Evolutionary conservation across 2,888 invertebrate species (phyloP).

Genomic region (Caradrina clavipalpis): DNA sequence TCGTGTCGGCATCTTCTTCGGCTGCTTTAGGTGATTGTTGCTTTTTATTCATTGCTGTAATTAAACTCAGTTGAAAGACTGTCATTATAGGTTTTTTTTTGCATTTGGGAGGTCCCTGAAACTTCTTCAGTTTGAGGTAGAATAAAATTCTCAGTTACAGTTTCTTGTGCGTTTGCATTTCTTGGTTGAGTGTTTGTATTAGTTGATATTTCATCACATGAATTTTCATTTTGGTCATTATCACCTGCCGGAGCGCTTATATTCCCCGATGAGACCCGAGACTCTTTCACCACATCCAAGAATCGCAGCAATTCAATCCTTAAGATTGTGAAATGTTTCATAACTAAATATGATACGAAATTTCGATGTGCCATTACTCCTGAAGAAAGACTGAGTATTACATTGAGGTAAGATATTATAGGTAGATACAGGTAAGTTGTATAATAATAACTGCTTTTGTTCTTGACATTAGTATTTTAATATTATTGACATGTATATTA

Average conservation of each 20-base stretch:
- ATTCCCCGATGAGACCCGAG: slow-evolving; percentile 48
- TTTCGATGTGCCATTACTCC: too few species aligned
- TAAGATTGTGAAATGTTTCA: too few species aligned
- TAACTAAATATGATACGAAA: too few species aligned
- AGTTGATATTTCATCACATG: slow-evolving; percentile 56
- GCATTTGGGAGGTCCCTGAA: slow-evolving; percentile 48
- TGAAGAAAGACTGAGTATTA: too few species aligned
- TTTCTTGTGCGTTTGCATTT: slow-evolving; percentile 46
- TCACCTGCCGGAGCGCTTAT: slow-evolving; percentile 47
- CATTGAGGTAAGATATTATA: too few species aligned
- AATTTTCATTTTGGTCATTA: slow-evolving; percentile 53
- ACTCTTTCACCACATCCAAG: slow-evolving; percentile 47
- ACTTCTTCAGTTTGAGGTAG: slow-evolving; percentile 44
- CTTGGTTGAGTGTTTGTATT: slow-evolving; percentile 55
- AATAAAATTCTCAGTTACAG: slow-evolving; percentile 47
- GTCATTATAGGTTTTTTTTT: slow-evolving; percentile 49
- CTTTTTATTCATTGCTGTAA: slow-evolving; percentile 51
- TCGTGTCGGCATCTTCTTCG: slow-evolving; percentile 21
- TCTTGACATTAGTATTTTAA: too few species aligned
- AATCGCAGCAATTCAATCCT: slow-evolving; percentile 47
- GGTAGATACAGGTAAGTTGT: too few species aligned
- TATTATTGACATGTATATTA: too few species aligned
- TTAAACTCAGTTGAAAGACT: slow-evolving; percentile 55
- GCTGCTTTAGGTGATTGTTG: slow-evolving; percentile 46
- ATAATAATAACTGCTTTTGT: too few species aligned